phyloP scores from a whole-genome alignment of 2,113 vertebrate species.

The Ceyx melanurus region DNA sequence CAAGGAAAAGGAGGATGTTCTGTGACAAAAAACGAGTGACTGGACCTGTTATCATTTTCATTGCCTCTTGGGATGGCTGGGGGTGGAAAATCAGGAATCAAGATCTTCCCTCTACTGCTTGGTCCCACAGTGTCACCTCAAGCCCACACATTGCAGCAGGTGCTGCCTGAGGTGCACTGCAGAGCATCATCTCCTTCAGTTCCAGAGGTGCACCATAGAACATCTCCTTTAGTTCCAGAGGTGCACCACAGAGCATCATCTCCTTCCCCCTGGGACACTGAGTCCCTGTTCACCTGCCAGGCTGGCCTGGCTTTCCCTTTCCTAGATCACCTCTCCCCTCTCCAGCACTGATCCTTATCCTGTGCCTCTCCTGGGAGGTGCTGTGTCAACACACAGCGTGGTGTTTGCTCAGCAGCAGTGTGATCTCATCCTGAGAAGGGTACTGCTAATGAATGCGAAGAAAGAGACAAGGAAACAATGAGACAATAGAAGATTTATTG shows the following conservation, averaged over 20 bases:
- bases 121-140: neutral
- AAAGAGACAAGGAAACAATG: neutral
- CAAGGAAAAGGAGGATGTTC: neutral
- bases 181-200: neutral
- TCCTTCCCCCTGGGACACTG: neutral
- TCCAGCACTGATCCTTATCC: rapidly evolving
- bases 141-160: neutral
- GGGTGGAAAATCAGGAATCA: neutral
- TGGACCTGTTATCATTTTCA: neutral
- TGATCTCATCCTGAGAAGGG: neutral
- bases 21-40: neutral
- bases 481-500: neutral
- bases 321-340: neutral
- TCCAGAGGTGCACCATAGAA: neutral
- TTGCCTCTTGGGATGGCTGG: neutral
- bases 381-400: neutral
- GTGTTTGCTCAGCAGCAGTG: rapidly evolving
- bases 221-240: neutral
- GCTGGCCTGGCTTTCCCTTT: neutral
- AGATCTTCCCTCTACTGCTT: neutral
- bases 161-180: rapidly evolving
- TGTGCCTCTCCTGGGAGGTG: neutral
- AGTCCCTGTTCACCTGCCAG: neutral
- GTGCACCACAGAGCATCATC: no score
- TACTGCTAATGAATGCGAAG: neutral